Percentiles rank a stretch among this genome's conserved stretches.
Conservation (phyloP, 2,888 invertebrate species). For the Stramonita haemastoma region DNA sequence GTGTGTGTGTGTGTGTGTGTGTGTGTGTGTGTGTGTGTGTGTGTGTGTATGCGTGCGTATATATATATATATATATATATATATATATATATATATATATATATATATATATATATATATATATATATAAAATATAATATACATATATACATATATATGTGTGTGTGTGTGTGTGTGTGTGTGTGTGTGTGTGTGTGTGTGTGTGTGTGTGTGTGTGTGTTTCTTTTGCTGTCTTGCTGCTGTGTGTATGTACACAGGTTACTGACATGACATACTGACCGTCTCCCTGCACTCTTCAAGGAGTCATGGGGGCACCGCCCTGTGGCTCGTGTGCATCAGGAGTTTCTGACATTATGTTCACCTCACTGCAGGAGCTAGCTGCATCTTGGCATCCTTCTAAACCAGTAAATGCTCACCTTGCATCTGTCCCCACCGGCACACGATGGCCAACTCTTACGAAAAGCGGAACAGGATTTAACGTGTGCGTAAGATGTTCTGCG, state of each 20-base stretch:
- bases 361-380: too few species aligned
- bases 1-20: conserved; percentile 21
- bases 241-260: background rate
- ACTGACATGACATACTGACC: too few species aligned
- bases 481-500: too few species aligned
- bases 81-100: too few species aligned
- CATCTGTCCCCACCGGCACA: too few species aligned
- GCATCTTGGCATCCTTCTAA: too few species aligned
- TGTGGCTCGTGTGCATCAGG: background rate
- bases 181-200: background rate
- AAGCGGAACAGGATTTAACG: too few species aligned
- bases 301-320: background rate
- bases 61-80: background rate
- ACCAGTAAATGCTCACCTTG: too few species aligned
- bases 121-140: background rate
- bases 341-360: background rate
- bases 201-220: background rate
- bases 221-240: background rate
- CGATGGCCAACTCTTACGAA: too few species aligned
- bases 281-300: too few species aligned
- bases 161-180: background rate
- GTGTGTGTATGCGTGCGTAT: background rate
- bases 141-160: background rate
- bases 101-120: background rate
- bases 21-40: background rate